Evolutionary conservation across 2,113 vertebrate genomes (phyloP).

Genomic region (Poeciliopsis prolifica): DNA sequence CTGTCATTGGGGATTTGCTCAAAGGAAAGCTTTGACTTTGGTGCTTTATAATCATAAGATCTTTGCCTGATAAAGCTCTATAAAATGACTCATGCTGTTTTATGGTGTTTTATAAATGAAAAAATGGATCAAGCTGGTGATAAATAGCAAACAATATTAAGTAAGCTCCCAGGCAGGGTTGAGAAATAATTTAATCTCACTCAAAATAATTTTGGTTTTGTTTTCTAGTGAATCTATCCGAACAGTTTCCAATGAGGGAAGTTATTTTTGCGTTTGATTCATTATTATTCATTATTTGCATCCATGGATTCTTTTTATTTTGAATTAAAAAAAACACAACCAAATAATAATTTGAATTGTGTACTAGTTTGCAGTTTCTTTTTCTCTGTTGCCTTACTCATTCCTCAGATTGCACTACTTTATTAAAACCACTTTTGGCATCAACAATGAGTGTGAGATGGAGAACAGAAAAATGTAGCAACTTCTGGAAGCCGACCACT

Average conservation of each 20-base stretch:
- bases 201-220: background rate
- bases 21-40: background rate
- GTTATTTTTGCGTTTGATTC: background rate
- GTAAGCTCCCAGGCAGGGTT: background rate
- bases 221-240: background rate
- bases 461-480: background rate
- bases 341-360: background rate
- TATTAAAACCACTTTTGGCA: background rate
- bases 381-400: background rate
- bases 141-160: background rate
- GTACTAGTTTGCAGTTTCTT: background rate
- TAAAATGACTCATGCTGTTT: background rate
- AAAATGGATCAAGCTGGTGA: background rate
- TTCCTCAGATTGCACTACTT: background rate
- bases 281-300: background rate
- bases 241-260: background rate
- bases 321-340: background rate
- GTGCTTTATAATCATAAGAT: background rate
- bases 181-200: constrained; percentile 14
- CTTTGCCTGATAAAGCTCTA: background rate
- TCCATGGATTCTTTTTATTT: background rate
- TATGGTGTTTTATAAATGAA: background rate
- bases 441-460: background rate
- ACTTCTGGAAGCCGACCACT: background rate
- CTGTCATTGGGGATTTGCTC: background rate